Percentiles rank a stretch among this genome's conserved stretches.
Conservation (phyloP, 2,113 vertebrate genomes). For the Carassius carassius region DNA sequence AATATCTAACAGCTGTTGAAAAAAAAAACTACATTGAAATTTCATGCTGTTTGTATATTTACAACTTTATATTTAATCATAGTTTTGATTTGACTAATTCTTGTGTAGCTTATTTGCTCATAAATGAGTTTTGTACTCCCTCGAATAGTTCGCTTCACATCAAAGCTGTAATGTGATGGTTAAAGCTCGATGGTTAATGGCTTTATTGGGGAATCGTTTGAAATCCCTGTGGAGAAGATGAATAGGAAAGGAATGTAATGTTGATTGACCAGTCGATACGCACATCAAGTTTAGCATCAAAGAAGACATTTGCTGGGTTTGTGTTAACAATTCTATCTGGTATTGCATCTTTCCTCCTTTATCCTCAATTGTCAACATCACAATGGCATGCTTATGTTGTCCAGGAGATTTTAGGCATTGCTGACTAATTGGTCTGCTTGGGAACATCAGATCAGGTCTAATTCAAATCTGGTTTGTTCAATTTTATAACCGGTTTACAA, state of each 20-base stretch:
- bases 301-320: background rate
- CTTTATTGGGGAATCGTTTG: background rate
- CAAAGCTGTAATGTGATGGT: too few relatives aligned
- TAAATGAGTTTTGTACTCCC: too few relatives aligned
- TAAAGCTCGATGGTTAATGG: too few relatives aligned
- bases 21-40: too few relatives aligned
- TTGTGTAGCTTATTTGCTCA: too few relatives aligned
- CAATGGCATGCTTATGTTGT: slow-evolving; percentile 19
- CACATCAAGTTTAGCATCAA: background rate
- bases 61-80: too few relatives aligned
- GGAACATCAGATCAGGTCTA: background rate
- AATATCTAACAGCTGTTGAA: too few relatives aligned
- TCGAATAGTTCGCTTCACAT: too few relatives aligned
- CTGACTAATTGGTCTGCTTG: background rate
- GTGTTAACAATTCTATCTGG: slow-evolving; percentile 36
- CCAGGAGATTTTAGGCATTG: background rate
- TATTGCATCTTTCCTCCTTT: slow-evolving; percentile 9
- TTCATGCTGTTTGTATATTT: too few relatives aligned
- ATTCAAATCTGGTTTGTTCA: background rate
- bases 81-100: too few relatives aligned
- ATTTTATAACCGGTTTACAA: background rate
- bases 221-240: background rate
- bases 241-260: background rate
- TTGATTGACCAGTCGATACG: background rate
- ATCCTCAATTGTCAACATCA: background rate